Percentiles rank a stretch among this genome's conserved stretches.
These are phyloP conservation scores for Cataglyphis cursor DNA, from an alignment of 2,888 invertebrate genomes.

Conservation along the genomic window DNA sequence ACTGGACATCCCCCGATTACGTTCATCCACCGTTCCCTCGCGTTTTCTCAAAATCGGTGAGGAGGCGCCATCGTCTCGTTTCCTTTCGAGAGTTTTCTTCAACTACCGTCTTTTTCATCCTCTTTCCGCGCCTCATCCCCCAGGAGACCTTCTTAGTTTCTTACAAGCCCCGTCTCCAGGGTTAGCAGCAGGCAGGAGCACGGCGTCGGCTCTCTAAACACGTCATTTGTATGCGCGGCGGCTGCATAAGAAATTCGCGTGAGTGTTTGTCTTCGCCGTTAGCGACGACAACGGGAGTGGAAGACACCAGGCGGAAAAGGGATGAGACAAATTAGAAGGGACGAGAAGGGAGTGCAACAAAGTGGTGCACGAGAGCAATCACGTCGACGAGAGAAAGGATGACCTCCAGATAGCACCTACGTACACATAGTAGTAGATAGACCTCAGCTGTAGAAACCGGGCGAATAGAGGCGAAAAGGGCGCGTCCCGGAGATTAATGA, in stretches of 20 bases:
- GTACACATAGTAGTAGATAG: constrained; percentile 25
- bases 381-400: constrained; percentile 63
- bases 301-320: background rate
- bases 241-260: constrained; percentile 81
- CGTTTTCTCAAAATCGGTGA: constrained; percentile 36
- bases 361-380: constrained; percentile 59
- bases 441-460: constrained; percentile 39
- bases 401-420: constrained; percentile 56
- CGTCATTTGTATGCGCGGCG: constrained; percentile 81
- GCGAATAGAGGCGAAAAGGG: constrained; percentile 12
- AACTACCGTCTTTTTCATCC: constrained; percentile 2
- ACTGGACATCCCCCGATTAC: constrained; percentile 54
- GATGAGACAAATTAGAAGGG: background rate
- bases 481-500: constrained; percentile 73
- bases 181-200: constrained; percentile 24
- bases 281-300: constrained; percentile 55
- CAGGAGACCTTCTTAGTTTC: constrained; percentile 15
- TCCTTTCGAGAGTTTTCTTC: constrained; percentile 32
- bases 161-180: constrained; percentile 36
- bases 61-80: constrained; percentile 45
- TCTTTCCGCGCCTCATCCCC: background rate
- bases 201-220: constrained; percentile 74
- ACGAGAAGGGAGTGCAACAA: constrained; percentile 26
- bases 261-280: constrained; percentile 80
- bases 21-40: constrained; percentile 36